Base-by-base conservation (phyloP, 2,888 invertebrate species). In the Dyspetes luteomarginatus region DNA sequence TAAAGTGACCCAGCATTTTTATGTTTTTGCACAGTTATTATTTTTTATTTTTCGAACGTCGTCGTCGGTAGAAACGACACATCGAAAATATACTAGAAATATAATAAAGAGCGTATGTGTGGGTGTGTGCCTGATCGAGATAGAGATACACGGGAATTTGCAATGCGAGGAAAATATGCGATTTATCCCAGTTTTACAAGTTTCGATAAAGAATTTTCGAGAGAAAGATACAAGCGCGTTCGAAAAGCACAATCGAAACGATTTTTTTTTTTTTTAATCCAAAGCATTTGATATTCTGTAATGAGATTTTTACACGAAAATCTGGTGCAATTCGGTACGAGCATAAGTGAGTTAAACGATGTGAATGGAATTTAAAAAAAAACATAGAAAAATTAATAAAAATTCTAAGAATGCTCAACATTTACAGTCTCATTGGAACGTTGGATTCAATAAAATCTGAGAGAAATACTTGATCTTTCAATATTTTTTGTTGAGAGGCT, bases 241-340 rank as follows among this genome's bases (percentile, higher is more conserved):
- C 64, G 58, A 69, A 48, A 77, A 68, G 69, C 73, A 75, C 71
- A 77, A 68, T 78, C 69, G 73, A 72, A 67, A 50, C 65, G 79
- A 68, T 65, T 30, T 62, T 74, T 56, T 77, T 73, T 78, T 62
- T 58, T 24, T 60, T 60, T 15, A 60, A 69, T 78, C 36, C 64
- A 74, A 71, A 65, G 43, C 71, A 71, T 58, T 52, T 55, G 50
- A 52, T 24, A 60, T 65, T 55, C 24, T 41, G 43, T 26, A 45
- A 65, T 50, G 48, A 45, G 64, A 22, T 52, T 58, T 52, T 71
- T 55, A 60, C 81, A 64, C 69, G 60, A 78, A 74, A 81, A 72
- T 78, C 72, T 58, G 43, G 30, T 56, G 28, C 43, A 60, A 67
- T 74, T 56, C 58, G 58, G 45, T 24, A 77, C 24, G 26, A 64